Conservation (phyloP, 2,888 invertebrate genomes). For the Seira musarum region DNA sequence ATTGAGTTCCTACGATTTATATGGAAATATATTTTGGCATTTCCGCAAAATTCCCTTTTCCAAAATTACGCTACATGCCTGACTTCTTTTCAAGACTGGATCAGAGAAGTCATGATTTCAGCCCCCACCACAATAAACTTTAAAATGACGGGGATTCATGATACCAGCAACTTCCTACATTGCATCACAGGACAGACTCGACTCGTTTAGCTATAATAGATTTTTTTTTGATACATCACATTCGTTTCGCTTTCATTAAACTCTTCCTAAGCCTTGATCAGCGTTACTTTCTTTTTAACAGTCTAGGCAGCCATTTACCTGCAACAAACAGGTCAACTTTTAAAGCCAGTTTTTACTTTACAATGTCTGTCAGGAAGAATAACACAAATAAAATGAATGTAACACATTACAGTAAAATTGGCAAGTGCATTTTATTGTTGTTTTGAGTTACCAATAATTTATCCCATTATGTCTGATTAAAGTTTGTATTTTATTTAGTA, state of each 20-base stretch:
- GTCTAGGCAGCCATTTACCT: no score
- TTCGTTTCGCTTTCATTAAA: slow-evolving; percentile 39
- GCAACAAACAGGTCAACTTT: no score
- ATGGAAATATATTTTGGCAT: neutral
- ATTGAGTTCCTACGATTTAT: no score
- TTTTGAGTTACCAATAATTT: no score
- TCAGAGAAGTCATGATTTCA: slow-evolving; percentile 52
- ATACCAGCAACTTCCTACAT: slow-evolving; percentile 5
- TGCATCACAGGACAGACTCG: neutral
- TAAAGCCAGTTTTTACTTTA: no score
- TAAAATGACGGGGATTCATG: neutral
- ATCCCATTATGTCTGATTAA: no score
- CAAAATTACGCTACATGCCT: neutral
- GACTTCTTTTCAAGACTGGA: slow-evolving; percentile 32
- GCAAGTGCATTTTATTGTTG: no score
- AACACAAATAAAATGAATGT: no score
- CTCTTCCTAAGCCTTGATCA: slow-evolving; percentile 34
- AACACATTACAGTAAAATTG: no score
- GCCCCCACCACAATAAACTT: slow-evolving; percentile 19
- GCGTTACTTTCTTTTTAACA: no score
- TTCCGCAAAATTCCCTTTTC: slow-evolving; percentile 8
- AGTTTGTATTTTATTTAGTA: no score
- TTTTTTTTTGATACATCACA: slow-evolving; percentile 33
- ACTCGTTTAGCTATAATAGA: neutral
- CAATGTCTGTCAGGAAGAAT: no score